phyloP scores from a whole-genome alignment of 1,140 invertebrate genomes.

The Arion vulgaris region DNA sequence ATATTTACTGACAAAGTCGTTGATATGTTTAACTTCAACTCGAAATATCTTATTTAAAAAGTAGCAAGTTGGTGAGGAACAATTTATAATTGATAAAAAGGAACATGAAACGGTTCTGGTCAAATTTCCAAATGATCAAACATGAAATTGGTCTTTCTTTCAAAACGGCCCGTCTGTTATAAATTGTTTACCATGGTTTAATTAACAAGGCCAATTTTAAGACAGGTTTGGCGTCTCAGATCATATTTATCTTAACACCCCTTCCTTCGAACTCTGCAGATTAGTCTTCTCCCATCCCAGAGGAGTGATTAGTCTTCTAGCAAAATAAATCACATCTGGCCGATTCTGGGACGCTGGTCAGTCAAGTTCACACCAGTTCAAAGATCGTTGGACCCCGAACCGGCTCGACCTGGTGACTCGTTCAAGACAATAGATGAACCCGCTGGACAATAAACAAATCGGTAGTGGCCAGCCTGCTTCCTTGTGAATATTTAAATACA shows the following conservation, averaged over 20 bases:
- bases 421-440: neutral
- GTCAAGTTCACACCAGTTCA: neutral
- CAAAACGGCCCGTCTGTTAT: neutral
- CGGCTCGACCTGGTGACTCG: neutral
- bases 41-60: too few relatives aligned
- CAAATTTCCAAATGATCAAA: neutral
- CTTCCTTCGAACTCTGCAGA: neutral
- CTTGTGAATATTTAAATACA: neutral
- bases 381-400: neutral
- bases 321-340: slow-evolving; percentile 14
- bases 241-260: neutral
- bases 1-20: too few relatives aligned
- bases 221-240: neutral
- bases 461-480: neutral
- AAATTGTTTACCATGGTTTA: neutral
- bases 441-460: neutral
- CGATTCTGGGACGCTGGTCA: neutral
- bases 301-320: neutral
- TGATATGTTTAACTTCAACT: too few relatives aligned
- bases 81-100: too few relatives aligned
- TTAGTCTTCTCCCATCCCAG: neutral
- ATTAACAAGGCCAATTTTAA: neutral
- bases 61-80: too few relatives aligned
- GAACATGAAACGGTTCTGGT: neutral
- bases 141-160: neutral